Evolutionary conservation across 2,113 vertebrate genomes (phyloP).

Genomic region (Cnemophilus loriae): DNA sequence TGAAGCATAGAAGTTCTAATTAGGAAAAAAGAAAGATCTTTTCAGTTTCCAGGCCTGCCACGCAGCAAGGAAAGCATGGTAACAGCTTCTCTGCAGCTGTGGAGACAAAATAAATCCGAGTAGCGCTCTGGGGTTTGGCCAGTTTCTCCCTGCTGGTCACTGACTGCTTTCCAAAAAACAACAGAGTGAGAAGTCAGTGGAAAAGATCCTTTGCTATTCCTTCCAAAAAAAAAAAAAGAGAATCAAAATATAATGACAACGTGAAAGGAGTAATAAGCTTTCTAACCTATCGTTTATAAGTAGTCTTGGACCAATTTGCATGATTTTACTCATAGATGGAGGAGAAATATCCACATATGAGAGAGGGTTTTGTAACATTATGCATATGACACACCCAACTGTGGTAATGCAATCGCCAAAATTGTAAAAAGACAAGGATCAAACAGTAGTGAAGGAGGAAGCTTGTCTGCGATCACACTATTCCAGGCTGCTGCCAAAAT

Average conservation of each 20-base stretch:
- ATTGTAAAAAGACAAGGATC: not conserved
- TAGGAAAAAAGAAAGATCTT: not conserved
- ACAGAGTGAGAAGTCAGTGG: not conserved
- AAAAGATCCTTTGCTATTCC: not conserved
- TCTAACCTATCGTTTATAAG: not conserved
- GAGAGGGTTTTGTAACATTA: too few species aligned
- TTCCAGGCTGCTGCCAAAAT: not conserved
- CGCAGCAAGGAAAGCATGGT: not conserved
- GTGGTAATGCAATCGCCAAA: not conserved
- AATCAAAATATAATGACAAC: not conserved
- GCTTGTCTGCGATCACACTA: not conserved
- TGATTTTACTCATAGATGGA: not conserved
- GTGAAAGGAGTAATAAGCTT: not conserved
- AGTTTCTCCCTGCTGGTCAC: not conserved
- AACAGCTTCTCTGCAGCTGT: slow-evolving; percentile 35
- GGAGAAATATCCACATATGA: not conserved
- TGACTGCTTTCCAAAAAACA: slow-evolving; percentile 17
- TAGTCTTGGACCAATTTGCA: not conserved
- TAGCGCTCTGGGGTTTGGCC: slow-evolving; percentile 11
- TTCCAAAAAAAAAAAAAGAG: not conserved
- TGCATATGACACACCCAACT: not conserved
- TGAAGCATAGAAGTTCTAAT: not conserved
- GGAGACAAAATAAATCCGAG: slow-evolving; percentile 28
- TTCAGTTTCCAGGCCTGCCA: not conserved
- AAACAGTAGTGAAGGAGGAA: not conserved